Percentiles rank a stretch among this genome's conserved stretches.
Evolutionary conservation across 2,113 vertebrate genomes (phyloP).

Genomic region (Cromileptes altivelis): DNA sequence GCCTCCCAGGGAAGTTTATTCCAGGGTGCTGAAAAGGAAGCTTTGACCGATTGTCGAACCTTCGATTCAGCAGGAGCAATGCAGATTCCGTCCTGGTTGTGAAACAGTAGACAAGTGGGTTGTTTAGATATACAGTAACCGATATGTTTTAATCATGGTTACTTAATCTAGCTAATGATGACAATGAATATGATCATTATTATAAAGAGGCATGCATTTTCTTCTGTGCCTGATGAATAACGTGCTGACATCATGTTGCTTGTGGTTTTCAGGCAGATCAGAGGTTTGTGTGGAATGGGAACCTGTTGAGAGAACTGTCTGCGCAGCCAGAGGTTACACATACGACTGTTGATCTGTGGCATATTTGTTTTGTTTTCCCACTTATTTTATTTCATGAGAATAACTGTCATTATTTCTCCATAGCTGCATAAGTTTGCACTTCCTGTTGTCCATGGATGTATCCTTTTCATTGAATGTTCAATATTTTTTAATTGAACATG

Average conservation of each 20-base stretch:
- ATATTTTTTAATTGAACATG: neutral
- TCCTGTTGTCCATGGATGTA: conserved; percentile 86
- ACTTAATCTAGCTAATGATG: neutral
- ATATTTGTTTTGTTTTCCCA: neutral
- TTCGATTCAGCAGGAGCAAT: too few relatives aligned
- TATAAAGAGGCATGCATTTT: neutral
- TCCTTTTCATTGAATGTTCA: conserved; percentile 67
- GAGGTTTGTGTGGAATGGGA: conserved; percentile 87
- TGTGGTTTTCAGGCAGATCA: conserved; percentile 81
- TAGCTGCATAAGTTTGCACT: conserved; percentile 85
- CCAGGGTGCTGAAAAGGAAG: too few relatives aligned
- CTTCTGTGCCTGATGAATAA: neutral
- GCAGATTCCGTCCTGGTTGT: too few relatives aligned
- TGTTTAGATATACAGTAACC: neutral
- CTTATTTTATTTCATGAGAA: neutral
- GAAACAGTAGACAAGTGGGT: neutral
- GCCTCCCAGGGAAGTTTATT: too few relatives aligned
- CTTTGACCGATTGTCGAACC: too few relatives aligned
- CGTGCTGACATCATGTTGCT: neutral
- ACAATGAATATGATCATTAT: too few relatives aligned
- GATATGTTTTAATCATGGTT: neutral
- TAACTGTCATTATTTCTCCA: conserved; percentile 10
- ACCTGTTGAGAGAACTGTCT: conserved; percentile 81
- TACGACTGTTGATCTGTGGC: fast-evolving
- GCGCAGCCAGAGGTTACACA: conserved; percentile 83